A percentile compares a stretch with the other conserved stretches of the same genome.
phyloP scores from a whole-genome alignment of 2,797 vertebrate genomes.

The Cynodonichthys magdalenae region DNA sequence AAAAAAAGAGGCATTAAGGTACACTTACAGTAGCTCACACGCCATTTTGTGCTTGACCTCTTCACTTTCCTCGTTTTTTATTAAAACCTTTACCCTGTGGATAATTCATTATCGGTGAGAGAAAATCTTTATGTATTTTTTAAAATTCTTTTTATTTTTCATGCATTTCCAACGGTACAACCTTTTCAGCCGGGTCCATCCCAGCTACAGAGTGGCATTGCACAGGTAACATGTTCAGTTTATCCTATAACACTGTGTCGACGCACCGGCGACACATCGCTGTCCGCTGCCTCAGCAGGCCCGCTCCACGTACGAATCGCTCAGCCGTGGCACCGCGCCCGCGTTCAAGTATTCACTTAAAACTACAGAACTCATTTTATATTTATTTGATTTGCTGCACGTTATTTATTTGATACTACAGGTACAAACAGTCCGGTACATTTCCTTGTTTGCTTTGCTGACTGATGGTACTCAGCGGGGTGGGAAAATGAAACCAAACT shows the following conservation, averaged over 20 bases:
- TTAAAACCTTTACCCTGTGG: constrained; percentile 7
- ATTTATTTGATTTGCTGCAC: constrained; percentile 32
- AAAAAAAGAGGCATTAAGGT: constrained; percentile 64
- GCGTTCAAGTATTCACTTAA: no score
- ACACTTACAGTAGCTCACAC: constrained; percentile 35
- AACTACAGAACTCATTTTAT: constrained; percentile 22
- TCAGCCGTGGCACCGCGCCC: no score
- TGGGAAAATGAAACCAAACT: not conserved
- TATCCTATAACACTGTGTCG: constrained; percentile 16
- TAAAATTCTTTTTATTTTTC: constrained; percentile 12
- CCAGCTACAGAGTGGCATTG: constrained; percentile 32
- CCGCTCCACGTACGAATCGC: no score
- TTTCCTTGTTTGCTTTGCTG: constrained; percentile 33
- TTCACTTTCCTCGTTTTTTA: constrained; percentile 27
- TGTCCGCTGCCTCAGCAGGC: no score
- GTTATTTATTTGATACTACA: constrained; percentile 57
- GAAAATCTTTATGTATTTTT: constrained; percentile 20
- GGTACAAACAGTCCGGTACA: constrained; percentile 38
- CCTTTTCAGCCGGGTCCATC: constrained; percentile 36
- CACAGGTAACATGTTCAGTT: constrained; percentile 11
- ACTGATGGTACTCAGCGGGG: constrained; percentile 31
- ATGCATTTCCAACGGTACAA: constrained; percentile 27
- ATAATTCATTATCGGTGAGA: constrained; percentile 41
- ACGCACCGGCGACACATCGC: not conserved
- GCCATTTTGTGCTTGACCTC: constrained; percentile 34